phyloP scores from a whole-genome alignment of 2,113 vertebrate species.

The Dasyornis broadbenti region DNA sequence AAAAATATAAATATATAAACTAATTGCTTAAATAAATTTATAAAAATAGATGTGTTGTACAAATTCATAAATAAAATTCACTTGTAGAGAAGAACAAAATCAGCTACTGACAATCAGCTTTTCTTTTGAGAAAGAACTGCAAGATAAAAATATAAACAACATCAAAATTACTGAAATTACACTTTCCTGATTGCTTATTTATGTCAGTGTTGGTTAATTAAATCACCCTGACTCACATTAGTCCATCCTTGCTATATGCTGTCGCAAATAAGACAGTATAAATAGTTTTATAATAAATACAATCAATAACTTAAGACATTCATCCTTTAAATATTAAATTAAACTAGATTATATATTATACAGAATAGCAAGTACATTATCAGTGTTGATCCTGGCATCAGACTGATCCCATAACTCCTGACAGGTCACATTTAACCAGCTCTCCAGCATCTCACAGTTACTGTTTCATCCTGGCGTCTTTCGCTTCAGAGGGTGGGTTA shows the following conservation, averaged over 20 bases:
- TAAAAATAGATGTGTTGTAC: neutral
- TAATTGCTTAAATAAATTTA: neutral
- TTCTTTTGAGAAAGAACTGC: neutral
- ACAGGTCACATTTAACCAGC: neutral
- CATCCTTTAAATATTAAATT: constrained; percentile 6
- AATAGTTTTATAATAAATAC: constrained; percentile 31
- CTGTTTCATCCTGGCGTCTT: neutral
- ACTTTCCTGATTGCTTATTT: neutral
- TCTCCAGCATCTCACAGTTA: neutral
- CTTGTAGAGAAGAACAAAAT: neutral
- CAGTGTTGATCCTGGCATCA: neutral
- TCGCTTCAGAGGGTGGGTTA: neutral
- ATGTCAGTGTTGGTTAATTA: neutral
- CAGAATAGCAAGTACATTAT: neutral
- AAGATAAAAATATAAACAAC: neutral
- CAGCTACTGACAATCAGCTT: neutral
- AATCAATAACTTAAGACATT: neutral
- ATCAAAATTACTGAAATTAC: neutral
- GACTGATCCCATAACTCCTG: neutral
- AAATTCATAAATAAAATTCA: neutral
- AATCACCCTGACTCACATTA: neutral
- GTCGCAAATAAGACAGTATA: neutral
- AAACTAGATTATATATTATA: neutral
- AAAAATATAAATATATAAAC: neutral
- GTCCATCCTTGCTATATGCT: neutral